Base-by-base conservation (phyloP, 1,140 invertebrate genomes). In the Drosophila nigromelanica region DNA sequence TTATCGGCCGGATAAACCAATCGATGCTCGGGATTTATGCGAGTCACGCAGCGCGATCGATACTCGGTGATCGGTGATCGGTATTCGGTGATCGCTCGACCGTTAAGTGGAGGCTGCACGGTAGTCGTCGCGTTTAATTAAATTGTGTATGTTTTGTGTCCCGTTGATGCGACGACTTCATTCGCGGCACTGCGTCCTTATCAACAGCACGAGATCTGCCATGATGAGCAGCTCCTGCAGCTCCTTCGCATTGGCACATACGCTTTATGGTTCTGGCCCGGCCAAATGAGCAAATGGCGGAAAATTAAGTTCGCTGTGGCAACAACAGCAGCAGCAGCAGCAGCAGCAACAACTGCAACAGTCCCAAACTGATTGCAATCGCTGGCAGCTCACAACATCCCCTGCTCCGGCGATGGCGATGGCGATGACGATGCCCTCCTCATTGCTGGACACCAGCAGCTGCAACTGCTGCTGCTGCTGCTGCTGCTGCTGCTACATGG, bases 51-150 rank as follows among this genome's bases (percentile, higher is more conserved):
- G 15, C 5, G 0, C 37, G 42, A 58, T 48, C 27, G 45, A 4
- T 27, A 56, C 30, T 37, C 56, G n/a, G 37, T 10, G 50, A 40
- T 55, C 39, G 18, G 18, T 18, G 18, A 66, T 21, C 27, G 50
- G 12, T 15, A 4, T n/a, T 30, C 1, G n/a, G 21, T n/a, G 51
- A n/a, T 37, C 21, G 21, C 18, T 18, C 18, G 18, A 18, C 43
- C 55, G 64, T 52, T 69, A 69, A 58, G 27, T 24, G 39, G 37
- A 47, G 45, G 35, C 62, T 68, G 74, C 67, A 70, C 82, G 62
- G 83, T 87, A 86, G 82, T 86, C 82, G 77, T 51, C 42, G 73
- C 78, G 55, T 87, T 87, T 87, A 87, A 87, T 87, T 87, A 87
- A 87, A 87, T 87, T 87, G 82, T 87, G 78, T 89, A 87, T 87